Percentiles rank a stretch among this genome's conserved stretches.
phyloP scores from a whole-genome alignment of 2,888 invertebrate genomes.

The Orthosia cruda region DNA sequence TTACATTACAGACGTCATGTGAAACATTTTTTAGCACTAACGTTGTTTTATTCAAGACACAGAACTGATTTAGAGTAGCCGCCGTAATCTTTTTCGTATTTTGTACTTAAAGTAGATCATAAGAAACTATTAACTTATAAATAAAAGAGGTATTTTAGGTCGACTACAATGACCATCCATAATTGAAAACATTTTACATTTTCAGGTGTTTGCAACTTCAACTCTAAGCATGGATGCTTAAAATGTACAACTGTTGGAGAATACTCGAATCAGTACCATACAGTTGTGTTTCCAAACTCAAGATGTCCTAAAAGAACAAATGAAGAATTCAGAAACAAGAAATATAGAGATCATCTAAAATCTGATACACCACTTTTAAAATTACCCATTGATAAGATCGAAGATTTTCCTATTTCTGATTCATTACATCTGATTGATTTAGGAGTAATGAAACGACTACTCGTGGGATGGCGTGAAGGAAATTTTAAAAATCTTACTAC shows the following conservation, averaged over 20 bases:
- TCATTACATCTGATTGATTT: neutral
- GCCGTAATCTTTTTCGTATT: neutral
- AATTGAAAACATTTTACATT: neutral
- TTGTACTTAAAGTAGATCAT: neutral
- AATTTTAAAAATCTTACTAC: neutral
- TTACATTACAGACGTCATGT: too few relatives aligned
- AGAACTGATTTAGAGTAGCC: too few relatives aligned
- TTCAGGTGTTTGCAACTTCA: constrained; percentile 8
- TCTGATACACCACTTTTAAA: constrained; percentile 4
- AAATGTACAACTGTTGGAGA: neutral
- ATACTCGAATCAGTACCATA: neutral
- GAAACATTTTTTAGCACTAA: too few relatives aligned
- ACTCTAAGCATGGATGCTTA: neutral
- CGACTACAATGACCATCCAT: neutral
- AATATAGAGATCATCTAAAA: neutral
- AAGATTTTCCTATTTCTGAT: constrained; percentile 7
- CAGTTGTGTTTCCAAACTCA: constrained; percentile 1
- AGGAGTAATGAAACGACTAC: constrained; percentile 7
- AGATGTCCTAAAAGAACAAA: neutral
- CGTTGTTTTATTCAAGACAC: too few relatives aligned
- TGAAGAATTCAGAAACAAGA: neutral
- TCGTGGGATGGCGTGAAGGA: neutral
- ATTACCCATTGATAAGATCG: neutral
- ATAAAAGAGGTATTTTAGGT: neutral
- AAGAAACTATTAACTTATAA: neutral